Conservation (phyloP, 2,797 vertebrate species). For the Aselliscus stoliczkanus region DNA sequence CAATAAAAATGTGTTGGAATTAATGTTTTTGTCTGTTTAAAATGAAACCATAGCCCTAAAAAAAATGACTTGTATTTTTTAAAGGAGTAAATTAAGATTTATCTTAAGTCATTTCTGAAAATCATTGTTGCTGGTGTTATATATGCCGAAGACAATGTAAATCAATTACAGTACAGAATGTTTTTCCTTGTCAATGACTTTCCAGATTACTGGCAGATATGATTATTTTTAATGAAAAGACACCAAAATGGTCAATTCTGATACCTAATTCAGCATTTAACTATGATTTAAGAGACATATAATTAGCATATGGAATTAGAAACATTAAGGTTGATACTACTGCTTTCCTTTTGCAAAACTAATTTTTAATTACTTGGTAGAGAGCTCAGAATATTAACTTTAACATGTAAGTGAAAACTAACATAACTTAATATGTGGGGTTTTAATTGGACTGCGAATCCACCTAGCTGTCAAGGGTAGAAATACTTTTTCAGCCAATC, state of each 20-base stretch:
- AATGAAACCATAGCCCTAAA: background rate
- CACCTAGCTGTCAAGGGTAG: constrained; percentile 70
- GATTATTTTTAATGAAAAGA: background rate
- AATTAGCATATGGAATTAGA: constrained; percentile 31
- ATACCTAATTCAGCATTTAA: background rate
- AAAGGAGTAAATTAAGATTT: background rate
- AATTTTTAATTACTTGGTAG: constrained; percentile 32
- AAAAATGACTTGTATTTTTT: background rate
- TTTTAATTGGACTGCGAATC: constrained; percentile 70
- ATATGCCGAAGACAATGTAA: background rate
- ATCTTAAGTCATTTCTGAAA: constrained; percentile 32
- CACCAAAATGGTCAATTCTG: background rate
- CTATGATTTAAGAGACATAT: background rate
- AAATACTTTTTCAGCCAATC: constrained; percentile 75
- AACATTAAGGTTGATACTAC: background rate
- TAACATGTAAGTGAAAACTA: constrained; percentile 11
- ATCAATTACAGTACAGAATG: background rate
- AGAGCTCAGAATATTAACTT: constrained; percentile 42
- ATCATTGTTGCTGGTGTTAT: background rate
- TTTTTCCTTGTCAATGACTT: constrained; percentile 2
- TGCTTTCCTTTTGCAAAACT: constrained; percentile 10
- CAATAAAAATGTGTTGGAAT: background rate
- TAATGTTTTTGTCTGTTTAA: background rate
- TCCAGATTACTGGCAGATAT: background rate
- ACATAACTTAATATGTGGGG: constrained; percentile 49